These are phyloP conservation scores for Cariama cristata DNA, from an alignment of 2,113 vertebrate genomes.

Conservation along the genomic window DNA sequence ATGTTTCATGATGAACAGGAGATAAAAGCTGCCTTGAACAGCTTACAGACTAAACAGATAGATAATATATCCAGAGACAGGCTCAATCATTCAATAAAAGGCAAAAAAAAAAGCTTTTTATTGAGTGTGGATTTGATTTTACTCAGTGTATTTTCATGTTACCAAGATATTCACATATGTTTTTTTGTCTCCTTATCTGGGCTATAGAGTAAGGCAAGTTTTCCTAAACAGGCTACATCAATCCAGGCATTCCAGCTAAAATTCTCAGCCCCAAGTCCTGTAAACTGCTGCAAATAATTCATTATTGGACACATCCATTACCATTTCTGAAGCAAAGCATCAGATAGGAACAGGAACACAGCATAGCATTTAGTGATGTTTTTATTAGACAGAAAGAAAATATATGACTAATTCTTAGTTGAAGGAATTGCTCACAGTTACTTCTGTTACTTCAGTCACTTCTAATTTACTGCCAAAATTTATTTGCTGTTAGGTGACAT, in stretches of 20 bases:
- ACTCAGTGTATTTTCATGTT: background rate
- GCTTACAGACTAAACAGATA: background rate
- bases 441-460: too few species aligned
- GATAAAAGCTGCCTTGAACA: background rate
- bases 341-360: background rate
- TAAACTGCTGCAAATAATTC: background rate
- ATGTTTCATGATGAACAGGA: background rate
- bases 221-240: background rate
- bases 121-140: conserved; percentile 10
- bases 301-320: background rate
- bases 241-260: background rate
- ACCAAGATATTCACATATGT: background rate
- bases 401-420: background rate
- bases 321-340: background rate
- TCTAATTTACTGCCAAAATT: conserved; percentile 56
- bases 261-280: background rate
- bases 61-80: background rate
- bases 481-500: conserved; percentile 58
- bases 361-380: background rate
- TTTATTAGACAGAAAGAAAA: conserved; percentile 39
- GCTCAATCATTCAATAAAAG: background rate
- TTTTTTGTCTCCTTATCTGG: background rate
- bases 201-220: background rate
- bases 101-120: background rate
- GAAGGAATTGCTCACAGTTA: conserved; percentile 12